Evolutionary conservation across 1,140 invertebrate species (phyloP), one percentile per base, ranked within the genome.

Genomic region (Notospermus geniculatus): DNA sequence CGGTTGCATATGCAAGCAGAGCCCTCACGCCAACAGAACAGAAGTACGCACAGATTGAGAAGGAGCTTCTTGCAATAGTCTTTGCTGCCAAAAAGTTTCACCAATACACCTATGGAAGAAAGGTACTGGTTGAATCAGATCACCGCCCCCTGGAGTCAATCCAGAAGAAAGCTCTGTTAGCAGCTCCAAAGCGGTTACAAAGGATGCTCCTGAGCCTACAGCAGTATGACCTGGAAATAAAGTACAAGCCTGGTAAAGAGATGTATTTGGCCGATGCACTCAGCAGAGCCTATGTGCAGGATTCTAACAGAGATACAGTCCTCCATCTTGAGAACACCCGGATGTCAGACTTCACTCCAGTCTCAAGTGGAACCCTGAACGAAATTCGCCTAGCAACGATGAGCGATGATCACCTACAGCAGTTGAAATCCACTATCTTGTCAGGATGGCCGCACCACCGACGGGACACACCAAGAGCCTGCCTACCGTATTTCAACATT

Each of bases 41-140:
- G 50, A 69, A 74, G 23, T 84, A 75, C 55, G 68, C 78, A 9
- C 78, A 81, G 65, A 84, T 82, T n/a, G 81, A 84, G 65, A 83
- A 83, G 60, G 80, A 83, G 65, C 58, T 76, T 17, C 64, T 77
- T 30, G 75, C 75, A 43, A 74, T 83, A 1, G 57, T 71, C 2
- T 73, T 72, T 66, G 73, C 71, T 7, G 55, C 59, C 41, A 62
- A 80, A 41, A 71, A 75, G 54, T 83, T 82, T 71, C 69, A 80
- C 59, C 75, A 2, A 74, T 75, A 54, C 64, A 76, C 53, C 9
- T 80, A 80, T 71, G 80, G 76, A 4, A 69, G 66, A 19, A 28
- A 45, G n/a, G 25, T 53, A 53, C 11, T 46, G 9, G 57, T 67
- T 19, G 39, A 74, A 22, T 74, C 68, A 0, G 75, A 80, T 59